A percentile compares a stretch with the other conserved stretches of the same genome.
These are phyloP conservation scores for Atta texana DNA, from an alignment of 1,140 invertebrate genomes.

Conservation along the genomic window DNA sequence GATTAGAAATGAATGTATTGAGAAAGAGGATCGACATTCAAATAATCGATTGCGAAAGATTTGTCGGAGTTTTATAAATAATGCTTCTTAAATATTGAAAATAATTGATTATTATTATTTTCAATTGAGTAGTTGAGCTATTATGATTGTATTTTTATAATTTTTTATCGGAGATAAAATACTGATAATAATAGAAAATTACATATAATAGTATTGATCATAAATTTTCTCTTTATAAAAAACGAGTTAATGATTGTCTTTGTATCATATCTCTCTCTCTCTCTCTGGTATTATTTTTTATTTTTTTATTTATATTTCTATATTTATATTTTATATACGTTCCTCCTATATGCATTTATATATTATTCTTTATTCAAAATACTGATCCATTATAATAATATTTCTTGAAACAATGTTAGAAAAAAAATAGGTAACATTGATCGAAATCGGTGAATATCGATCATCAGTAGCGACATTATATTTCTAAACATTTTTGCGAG, in stretches of 20 bases:
- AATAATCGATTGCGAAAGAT: constrained; percentile 22
- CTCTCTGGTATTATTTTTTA: not conserved
- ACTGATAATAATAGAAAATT: not conserved
- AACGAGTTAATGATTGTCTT: not conserved
- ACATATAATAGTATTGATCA: not conserved
- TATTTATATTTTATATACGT: not conserved
- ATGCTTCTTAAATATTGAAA: not conserved
- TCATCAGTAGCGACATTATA: not conserved
- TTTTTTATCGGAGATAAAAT: not conserved
- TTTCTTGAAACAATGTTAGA: not conserved
- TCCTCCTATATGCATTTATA: not conserved
- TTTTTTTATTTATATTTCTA: constrained; percentile 5
- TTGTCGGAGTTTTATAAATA: constrained; percentile 27
- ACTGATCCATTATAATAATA: not conserved
- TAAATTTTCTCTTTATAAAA: not conserved
- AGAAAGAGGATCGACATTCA: constrained; percentile 47
- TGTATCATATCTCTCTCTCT: not conserved
- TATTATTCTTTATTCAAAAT: not conserved
- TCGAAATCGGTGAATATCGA: not conserved
- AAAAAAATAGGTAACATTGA: not conserved
- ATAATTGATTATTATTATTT: constrained; percentile 15
- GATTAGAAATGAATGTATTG: not conserved
- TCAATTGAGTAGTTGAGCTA: not conserved
- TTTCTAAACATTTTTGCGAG: not conserved
- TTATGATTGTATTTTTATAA: not conserved